A percentile compares a stretch with the other conserved stretches of the same genome.
These are phyloP conservation scores for Laupala kohalensis DNA, from an alignment of 1,140 invertebrate genomes.

Conservation along the genomic window DNA sequence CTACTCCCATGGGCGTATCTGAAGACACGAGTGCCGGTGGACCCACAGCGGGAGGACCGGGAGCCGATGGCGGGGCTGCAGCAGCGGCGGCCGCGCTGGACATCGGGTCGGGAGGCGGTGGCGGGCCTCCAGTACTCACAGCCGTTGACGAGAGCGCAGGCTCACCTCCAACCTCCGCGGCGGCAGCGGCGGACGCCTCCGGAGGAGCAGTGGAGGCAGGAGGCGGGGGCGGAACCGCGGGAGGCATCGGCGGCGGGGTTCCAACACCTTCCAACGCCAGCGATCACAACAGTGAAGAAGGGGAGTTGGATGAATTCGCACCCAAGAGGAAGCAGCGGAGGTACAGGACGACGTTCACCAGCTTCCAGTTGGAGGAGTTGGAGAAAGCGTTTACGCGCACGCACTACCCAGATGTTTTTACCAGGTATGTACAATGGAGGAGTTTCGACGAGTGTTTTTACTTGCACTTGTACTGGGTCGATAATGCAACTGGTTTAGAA, in stretches of 20 bases:
- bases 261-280: slow-evolving; percentile 24
- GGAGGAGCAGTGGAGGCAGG: background rate
- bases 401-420: slow-evolving; percentile 97
- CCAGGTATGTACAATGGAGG: slow-evolving; percentile 70
- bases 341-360: slow-evolving; percentile 89
- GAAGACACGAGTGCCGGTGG: background rate
- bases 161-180: background rate
- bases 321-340: slow-evolving; percentile 83
- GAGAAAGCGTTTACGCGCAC: slow-evolving; percentile 95
- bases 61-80: background rate
- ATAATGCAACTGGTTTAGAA: too few species aligned
- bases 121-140: background rate
- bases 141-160: background rate
- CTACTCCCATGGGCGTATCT: too few species aligned
- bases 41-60: background rate
- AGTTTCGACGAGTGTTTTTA: too few species aligned
- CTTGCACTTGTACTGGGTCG: too few species aligned
- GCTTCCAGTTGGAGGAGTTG: slow-evolving; percentile 88
- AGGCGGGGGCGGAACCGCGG: background rate
- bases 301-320: slow-evolving; percentile 60
- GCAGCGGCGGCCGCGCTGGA: background rate
- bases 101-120: background rate
- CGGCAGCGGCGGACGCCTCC: background rate
- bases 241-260: background rate
- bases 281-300: slow-evolving; percentile 55